phyloP scores from a whole-genome alignment of 2,797 vertebrate species.

The Argentina silus region DNA sequence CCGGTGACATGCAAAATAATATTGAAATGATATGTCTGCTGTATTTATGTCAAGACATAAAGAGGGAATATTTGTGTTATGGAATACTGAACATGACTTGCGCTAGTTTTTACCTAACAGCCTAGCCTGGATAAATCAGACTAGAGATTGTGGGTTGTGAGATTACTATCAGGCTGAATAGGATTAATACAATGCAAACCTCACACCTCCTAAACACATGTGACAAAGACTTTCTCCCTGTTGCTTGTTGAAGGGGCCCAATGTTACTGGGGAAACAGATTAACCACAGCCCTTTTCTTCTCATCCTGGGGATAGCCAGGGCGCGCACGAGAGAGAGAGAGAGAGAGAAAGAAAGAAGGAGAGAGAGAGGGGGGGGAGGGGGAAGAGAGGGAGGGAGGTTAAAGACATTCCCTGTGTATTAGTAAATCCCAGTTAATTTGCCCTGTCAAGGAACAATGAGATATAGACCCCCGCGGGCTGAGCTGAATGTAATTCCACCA shows the following conservation, averaged over 20 bases:
- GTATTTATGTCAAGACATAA: background rate
- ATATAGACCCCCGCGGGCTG: constrained; percentile 66
- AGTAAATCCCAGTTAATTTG: constrained; percentile 80
- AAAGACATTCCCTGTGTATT: constrained; percentile 63
- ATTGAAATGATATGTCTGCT: constrained; percentile 36
- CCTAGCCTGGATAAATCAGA: no score
- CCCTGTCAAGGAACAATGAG: constrained; percentile 76
- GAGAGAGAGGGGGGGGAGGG: constrained; percentile 1
- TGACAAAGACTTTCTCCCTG: constrained; percentile 43
- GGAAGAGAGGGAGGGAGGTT: constrained; percentile 22
- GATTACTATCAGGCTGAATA: no score
- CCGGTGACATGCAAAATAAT: constrained; percentile 49
- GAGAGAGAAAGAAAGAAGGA: constrained; percentile 20
- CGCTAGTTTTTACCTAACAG: no score
- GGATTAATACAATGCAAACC: no score
- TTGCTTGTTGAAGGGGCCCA: constrained; percentile 22
- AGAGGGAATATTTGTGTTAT: no score
- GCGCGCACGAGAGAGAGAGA: background rate
- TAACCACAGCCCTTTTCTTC: constrained; percentile 60
- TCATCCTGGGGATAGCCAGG: constrained; percentile 1
- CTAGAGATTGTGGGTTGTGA: no score
- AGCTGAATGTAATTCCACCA: constrained; percentile 71
- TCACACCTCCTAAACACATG: constrained; percentile 30
- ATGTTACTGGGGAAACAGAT: constrained; percentile 56
- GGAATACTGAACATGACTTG: no score